A percentile compares a stretch with the other conserved stretches of the same genome.
Evolutionary conservation across 2,888 invertebrate species (phyloP).

Genomic region (Hofmannophila pseudospretella): DNA sequence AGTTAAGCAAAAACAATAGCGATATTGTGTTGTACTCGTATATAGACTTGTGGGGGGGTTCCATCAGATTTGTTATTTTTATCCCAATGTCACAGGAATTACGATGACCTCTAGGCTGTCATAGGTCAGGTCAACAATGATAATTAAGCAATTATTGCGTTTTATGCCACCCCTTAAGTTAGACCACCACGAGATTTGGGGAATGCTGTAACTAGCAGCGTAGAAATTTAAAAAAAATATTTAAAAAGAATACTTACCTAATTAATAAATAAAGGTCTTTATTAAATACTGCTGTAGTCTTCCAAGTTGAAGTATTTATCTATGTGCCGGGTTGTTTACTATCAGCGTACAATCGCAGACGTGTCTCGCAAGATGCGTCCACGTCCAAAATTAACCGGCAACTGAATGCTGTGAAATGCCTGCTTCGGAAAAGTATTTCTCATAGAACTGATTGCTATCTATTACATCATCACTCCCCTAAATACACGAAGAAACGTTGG

Average conservation of each 20-base stretch:
- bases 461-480: slow-evolving; percentile 16
- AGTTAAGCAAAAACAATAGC: background rate
- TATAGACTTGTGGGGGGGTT: too few relatives aligned
- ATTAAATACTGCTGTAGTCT: background rate
- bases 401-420: slow-evolving; percentile 32
- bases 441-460: slow-evolving; percentile 10
- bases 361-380: slow-evolving; percentile 24
- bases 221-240: too few relatives aligned
- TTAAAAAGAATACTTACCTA: background rate
- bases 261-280: background rate
- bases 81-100: background rate
- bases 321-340: too few relatives aligned
- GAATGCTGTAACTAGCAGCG: too few relatives aligned
- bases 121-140: too few relatives aligned
- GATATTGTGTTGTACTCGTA: too few relatives aligned
- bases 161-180: too few relatives aligned
- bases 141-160: too few relatives aligned
- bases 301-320: too few relatives aligned
- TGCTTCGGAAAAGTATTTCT: slow-evolving; percentile 39
- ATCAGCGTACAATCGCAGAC: too few relatives aligned
- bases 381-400: slow-evolving; percentile 33
- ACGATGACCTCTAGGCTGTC: background rate
- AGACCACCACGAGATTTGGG: background rate
- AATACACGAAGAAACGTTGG: background rate
- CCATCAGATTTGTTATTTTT: background rate